These are phyloP conservation scores for Drosophila anomelani DNA, from an alignment of 2,888 invertebrate species.

Conservation along the genomic window DNA sequence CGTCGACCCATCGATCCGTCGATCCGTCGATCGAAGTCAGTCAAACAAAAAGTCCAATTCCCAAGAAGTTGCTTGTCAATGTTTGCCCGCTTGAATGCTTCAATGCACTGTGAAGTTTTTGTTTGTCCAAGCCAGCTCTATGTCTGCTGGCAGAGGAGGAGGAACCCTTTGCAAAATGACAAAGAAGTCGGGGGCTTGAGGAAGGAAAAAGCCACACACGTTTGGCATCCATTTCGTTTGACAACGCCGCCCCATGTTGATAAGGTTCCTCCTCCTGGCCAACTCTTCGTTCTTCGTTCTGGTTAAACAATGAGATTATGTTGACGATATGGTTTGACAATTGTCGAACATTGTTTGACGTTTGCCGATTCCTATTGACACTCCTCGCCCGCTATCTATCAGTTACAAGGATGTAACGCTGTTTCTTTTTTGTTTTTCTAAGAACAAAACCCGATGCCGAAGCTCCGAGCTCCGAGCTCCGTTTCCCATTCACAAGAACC, in stretches of 20 bases:
- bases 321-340: constrained; percentile 80
- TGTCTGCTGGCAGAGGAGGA: not conserved
- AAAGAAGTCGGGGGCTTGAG: not conserved
- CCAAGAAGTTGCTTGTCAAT: constrained; percentile 73
- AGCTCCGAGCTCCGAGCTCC: constrained; percentile 12
- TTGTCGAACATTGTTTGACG: constrained; percentile 81
- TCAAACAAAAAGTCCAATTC: constrained; percentile 57
- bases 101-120: constrained; percentile 64
- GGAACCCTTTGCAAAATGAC: constrained; percentile 54
- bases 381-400: constrained; percentile 64
- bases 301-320: constrained; percentile 78
- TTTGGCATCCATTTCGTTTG: constrained; percentile 61
- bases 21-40: constrained; percentile 40
- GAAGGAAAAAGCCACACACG: constrained; percentile 65
- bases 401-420: constrained; percentile 78
- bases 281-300: constrained; percentile 22
- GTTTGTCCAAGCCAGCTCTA: constrained; percentile 50
- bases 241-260: constrained; percentile 76
- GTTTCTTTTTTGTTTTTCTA: constrained; percentile 57
- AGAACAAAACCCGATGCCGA: constrained; percentile 73
- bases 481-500: constrained; percentile 29
- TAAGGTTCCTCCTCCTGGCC: constrained; percentile 52
- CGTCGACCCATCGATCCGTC: constrained; percentile 50
- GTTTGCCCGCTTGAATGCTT: constrained; percentile 76
- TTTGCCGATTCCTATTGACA: constrained; percentile 78